These are phyloP conservation scores for Andrena hattorfiana DNA, from an alignment of 2,888 invertebrate species.

Conservation along the genomic window DNA sequence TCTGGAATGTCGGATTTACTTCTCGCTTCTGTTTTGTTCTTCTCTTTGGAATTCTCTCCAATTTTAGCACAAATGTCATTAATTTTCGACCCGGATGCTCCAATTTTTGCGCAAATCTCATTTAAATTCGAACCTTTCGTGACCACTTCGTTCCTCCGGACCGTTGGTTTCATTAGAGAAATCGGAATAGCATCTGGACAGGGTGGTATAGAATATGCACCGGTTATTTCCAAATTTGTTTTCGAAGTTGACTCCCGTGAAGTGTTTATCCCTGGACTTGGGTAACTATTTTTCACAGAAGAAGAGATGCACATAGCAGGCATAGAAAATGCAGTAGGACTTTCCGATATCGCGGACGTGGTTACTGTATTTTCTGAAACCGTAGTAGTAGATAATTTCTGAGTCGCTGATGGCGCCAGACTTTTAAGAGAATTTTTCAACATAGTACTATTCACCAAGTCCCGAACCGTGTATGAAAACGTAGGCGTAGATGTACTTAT, in stretches of 20 bases:
- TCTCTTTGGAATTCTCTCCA: conserved; percentile 83
- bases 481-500: conserved; percentile 57
- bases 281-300: conserved; percentile 70
- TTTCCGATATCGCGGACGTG: conserved; percentile 20
- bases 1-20: conserved; percentile 81
- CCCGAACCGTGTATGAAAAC: conserved; percentile 76
- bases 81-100: conserved; percentile 81
- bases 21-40: conserved; percentile 78
- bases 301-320: conserved; percentile 48
- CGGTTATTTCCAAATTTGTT: conserved; percentile 43
- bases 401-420: conserved; percentile 47
- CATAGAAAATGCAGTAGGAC: conserved; percentile 27
- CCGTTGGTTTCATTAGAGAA: conserved; percentile 80
- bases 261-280: conserved; percentile 37
- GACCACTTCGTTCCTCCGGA: conserved; percentile 79
- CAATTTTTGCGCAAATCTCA: conserved; percentile 81
- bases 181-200: conserved; percentile 84
- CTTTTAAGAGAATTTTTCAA: conserved; percentile 70
- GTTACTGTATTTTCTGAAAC: conserved; percentile 29
- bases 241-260: conserved; percentile 39
- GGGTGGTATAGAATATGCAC: conserved; percentile 79
- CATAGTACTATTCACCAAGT: conserved; percentile 70
- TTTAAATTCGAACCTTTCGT: conserved; percentile 80
- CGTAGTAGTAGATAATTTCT: conserved; percentile 54
- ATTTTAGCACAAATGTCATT: conserved; percentile 83